Conservation (phyloP, 2,113 vertebrate genomes). For the Hemiprocne comata region DNA sequence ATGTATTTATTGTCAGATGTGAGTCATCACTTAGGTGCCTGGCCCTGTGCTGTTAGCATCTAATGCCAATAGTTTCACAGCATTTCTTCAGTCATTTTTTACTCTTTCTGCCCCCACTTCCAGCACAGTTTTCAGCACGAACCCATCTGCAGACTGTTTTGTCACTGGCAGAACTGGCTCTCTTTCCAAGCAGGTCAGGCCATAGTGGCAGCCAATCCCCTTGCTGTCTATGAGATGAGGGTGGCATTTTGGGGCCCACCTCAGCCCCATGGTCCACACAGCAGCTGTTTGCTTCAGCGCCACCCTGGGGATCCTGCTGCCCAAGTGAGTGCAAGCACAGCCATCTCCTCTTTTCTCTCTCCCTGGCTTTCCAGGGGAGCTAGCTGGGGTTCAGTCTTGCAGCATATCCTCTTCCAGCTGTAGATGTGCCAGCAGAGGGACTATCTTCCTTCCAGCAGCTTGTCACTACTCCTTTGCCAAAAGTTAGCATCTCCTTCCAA, state of each 20-base stretch:
- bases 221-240: conserved; percentile 53
- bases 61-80: conserved; percentile 55
- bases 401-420: background rate
- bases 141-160: conserved; percentile 38
- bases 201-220: conserved; percentile 43
- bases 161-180: conserved; percentile 59
- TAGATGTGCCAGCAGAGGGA: background rate
- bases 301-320: conserved; percentile 58
- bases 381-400: background rate
- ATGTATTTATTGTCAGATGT: conserved; percentile 75
- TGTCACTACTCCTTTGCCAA: background rate
- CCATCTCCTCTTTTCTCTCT: background rate
- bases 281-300: conserved; percentile 59
- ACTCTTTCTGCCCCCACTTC: background rate
- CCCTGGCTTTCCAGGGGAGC: background rate
- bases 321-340: conserved; percentile 59
- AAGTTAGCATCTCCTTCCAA: background rate
- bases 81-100: conserved; percentile 53
- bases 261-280: conserved; percentile 40
- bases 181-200: background rate
- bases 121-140: conserved; percentile 72
- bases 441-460: background rate
- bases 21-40: conserved; percentile 74
- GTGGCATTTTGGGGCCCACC: conserved; percentile 47
- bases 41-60: conserved; percentile 64